Percentiles rank a stretch among this genome's conserved stretches.
Evolutionary conservation across 1,140 invertebrate species (phyloP).

Genomic region (Dendrolimus punctatus): DNA sequence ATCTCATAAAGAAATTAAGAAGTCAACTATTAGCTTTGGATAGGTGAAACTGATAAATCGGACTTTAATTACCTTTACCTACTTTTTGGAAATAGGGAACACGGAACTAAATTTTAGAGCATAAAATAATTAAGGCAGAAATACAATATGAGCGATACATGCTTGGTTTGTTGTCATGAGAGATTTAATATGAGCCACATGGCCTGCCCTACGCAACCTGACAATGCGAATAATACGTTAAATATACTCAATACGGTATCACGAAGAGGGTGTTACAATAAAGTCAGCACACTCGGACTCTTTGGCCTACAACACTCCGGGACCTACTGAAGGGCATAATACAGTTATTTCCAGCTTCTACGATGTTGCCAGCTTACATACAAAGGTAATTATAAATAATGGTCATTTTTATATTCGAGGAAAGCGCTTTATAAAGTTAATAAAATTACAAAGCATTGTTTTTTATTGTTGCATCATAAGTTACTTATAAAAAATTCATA

Average conservation of each 20-base stretch:
- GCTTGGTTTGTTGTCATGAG: slow-evolving; percentile 67
- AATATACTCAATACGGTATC: background rate
- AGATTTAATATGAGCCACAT: slow-evolving; percentile 53
- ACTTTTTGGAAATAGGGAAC: background rate
- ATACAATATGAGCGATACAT: slow-evolving; percentile 42
- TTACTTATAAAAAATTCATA: too few relatives aligned
- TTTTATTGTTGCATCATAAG: too few relatives aligned
- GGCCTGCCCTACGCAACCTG: slow-evolving; percentile 63
- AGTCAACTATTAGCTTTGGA: too few relatives aligned
- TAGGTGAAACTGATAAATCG: too few relatives aligned
- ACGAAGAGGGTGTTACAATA: slow-evolving; percentile 20
- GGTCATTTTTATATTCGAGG: slow-evolving; percentile 8
- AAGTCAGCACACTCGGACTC: slow-evolving; percentile 54
- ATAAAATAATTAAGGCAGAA: background rate
- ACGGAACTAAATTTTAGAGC: background rate
- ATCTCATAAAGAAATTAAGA: too few relatives aligned
- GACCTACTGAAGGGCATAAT: slow-evolving; percentile 62
- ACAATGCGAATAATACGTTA: slow-evolving; percentile 23
- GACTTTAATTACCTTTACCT: too few relatives aligned
- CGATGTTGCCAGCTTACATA: slow-evolving; percentile 10
- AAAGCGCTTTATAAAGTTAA: slow-evolving; percentile 4
- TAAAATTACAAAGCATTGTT: too few relatives aligned
- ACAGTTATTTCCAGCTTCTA: slow-evolving; percentile 60
- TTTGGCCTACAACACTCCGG: slow-evolving; percentile 64
- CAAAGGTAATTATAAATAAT: slow-evolving; percentile 44